phyloP scores from a whole-genome alignment of 2,888 invertebrate species.

The Parapristionchus giblindavisi region DNA sequence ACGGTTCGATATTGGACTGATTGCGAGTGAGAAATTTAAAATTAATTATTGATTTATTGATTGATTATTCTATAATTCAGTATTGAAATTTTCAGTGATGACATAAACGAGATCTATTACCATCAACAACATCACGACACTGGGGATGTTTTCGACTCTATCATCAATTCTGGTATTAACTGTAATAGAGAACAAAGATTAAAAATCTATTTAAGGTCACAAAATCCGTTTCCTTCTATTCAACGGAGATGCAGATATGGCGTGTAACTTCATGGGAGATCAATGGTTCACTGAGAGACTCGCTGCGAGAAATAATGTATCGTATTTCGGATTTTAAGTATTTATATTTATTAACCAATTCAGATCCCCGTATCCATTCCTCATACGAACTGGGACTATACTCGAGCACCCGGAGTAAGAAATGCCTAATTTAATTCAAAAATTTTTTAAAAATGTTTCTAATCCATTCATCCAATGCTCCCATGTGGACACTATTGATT shows the following conservation, averaged over 20 bases:
- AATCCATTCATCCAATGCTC: not conserved
- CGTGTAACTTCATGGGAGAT: slow-evolving; percentile 63
- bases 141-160: slow-evolving; percentile 54
- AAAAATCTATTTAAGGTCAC: slow-evolving; percentile 32
- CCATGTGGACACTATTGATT: no score
- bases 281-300: slow-evolving; percentile 62
- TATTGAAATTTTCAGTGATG: no score
- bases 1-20: slow-evolving; percentile 44
- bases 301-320: slow-evolving; percentile 19
- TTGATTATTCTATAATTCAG: no score
- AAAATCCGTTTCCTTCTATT: slow-evolving; percentile 57
- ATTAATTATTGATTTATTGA: no score
- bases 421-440: no score
- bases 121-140: slow-evolving; percentile 63
- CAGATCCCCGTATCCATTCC: slow-evolving; percentile 43
- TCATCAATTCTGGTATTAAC: slow-evolving; percentile 44
- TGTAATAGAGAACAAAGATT: not conserved
- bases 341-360: not conserved
- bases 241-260: slow-evolving; percentile 65
- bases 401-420: slow-evolving; percentile 43
- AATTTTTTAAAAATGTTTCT: no score
- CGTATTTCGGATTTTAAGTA: not conserved
- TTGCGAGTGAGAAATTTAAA: slow-evolving; percentile 57
- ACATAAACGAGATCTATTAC: slow-evolving; percentile 59
- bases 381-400: slow-evolving; percentile 52